Conservation (phyloP, 1,140 invertebrate species). For the Acromyrmex heyeri region DNA sequence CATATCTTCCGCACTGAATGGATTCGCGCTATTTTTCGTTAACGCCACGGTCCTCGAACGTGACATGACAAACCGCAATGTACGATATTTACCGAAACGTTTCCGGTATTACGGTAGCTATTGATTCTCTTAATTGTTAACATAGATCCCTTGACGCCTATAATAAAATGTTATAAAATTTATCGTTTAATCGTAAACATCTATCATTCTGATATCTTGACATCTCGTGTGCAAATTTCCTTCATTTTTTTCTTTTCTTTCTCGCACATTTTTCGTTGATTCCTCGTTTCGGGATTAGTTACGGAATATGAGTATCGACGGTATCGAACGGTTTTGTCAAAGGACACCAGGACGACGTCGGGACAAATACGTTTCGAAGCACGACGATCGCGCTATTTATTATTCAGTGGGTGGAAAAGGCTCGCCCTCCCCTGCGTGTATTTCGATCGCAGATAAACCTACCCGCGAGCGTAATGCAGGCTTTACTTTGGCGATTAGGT, state of each 20-base stretch:
- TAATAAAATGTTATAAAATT: conserved; percentile 1
- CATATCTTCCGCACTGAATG: conserved; percentile 36
- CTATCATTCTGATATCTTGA: neutral
- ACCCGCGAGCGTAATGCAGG: conserved; percentile 66
- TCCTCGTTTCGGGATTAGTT: conserved; percentile 52
- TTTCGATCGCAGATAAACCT: conserved; percentile 76
- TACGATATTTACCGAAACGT: conserved; percentile 20
- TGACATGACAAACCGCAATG: conserved; percentile 28
- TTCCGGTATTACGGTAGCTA: neutral
- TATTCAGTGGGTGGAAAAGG: conserved; percentile 73
- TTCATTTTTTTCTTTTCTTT: neutral
- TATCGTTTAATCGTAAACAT: conserved; percentile 7
- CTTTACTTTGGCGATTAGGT: conserved; percentile 77
- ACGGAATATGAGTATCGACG: conserved; percentile 73
- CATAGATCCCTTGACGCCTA: neutral
- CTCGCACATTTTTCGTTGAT: conserved; percentile 19
- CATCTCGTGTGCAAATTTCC: neutral
- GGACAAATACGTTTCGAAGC: conserved; percentile 76
- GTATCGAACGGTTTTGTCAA: conserved; percentile 73
- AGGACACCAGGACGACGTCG: conserved; percentile 64
- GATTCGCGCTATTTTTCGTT: conserved; percentile 47
- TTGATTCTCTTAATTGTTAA: conserved; percentile 6
- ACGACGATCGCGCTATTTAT: conserved; percentile 74
- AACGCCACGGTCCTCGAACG: neutral
- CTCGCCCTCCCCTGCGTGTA: conserved; percentile 65